A percentile compares a stretch with the other conserved stretches of the same genome.
These are phyloP conservation scores for Heterohyrax brucei DNA, from an alignment of 2,797 vertebrate genomes.

Conservation along the genomic window DNA sequence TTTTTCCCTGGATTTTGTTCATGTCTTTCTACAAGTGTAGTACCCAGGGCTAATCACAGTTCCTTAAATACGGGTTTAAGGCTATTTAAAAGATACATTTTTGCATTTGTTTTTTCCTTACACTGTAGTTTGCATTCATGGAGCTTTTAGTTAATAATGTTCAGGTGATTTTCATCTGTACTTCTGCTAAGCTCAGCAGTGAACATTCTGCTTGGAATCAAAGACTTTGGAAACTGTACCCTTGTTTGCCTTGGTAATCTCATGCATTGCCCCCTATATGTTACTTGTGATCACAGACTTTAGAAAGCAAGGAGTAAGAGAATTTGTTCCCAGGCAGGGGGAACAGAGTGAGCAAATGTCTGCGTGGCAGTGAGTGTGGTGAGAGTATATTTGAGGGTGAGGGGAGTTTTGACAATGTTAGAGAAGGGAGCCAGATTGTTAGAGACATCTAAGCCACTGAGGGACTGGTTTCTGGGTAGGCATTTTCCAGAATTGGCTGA, in stretches of 20 bases:
- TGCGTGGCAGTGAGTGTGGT: not conserved
- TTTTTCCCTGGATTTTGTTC: not conserved
- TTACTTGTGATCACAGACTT: not conserved
- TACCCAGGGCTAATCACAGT: not conserved
- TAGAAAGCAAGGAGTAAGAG: not conserved
- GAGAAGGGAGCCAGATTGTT: too few species aligned
- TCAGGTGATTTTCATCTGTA: constrained; percentile 16
- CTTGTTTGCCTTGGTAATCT: not conserved
- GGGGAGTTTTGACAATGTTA: not conserved
- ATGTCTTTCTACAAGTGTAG: not conserved
- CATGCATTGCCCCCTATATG: not conserved
- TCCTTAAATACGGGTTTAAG: not conserved
- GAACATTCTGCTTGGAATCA: not conserved
- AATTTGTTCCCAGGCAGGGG: not conserved
- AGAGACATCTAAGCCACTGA: not conserved
- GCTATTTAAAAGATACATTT: not conserved
- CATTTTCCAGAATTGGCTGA: not conserved
- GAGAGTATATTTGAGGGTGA: not conserved
- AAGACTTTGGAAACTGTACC: not conserved
- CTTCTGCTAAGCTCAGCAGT: not conserved
- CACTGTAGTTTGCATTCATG: not conserved
- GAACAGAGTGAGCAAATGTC: not conserved
- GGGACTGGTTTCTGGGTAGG: not conserved
- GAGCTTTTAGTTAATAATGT: not conserved
- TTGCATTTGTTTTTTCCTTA: not conserved